These are phyloP conservation scores for Ophiothrix spiculata DNA, from an alignment of 35 echinoderm and acorn worm genomes.

Conservation along the genomic window DNA sequence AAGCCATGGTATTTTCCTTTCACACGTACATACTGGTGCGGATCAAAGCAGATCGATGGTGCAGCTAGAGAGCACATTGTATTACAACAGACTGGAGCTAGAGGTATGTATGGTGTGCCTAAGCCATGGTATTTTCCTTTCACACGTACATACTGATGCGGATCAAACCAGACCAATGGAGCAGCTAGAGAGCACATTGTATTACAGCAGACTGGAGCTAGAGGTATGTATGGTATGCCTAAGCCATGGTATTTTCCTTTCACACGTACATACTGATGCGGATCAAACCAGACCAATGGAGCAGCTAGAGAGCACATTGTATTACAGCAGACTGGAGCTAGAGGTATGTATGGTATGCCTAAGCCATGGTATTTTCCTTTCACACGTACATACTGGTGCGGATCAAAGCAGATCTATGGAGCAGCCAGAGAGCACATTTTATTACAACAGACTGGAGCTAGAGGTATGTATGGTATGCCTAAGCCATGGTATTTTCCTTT, in stretches of 20 bases:
- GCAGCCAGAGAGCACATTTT: no score
- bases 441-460: no score
- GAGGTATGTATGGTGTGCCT: conserved; percentile 86
- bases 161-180: neutral
- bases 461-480: no score
- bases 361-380: conserved; percentile 84
- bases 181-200: neutral
- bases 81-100: no score
- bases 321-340: neutral
- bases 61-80: no score
- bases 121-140: conserved; percentile 84
- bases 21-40: no score
- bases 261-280: conserved; percentile 87
- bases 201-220: neutral
- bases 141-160: conserved; percentile 87
- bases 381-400: conserved; percentile 89
- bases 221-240: conserved; percentile 76
- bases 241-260: conserved; percentile 84
- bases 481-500: no score
- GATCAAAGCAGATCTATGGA: no score
- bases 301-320: neutral
- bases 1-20: no score
- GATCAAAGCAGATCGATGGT: no score
- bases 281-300: neutral
- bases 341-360: conserved; percentile 19